These are phyloP conservation scores for Tribolium madens DNA, from an alignment of 1,140 invertebrate species.

Conservation along the genomic window DNA sequence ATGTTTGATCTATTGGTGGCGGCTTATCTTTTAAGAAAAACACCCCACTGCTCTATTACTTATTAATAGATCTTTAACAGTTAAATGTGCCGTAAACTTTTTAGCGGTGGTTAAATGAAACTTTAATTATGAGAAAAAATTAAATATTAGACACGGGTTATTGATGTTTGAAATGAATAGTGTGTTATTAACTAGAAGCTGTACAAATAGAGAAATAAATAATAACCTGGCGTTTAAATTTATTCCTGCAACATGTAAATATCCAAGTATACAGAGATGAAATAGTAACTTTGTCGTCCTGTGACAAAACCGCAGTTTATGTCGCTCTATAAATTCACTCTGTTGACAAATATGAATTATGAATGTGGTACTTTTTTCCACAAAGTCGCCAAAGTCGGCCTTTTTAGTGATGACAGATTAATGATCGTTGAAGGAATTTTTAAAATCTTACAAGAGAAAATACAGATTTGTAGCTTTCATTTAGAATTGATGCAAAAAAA, in stretches of 20 bases:
- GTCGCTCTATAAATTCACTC: background rate
- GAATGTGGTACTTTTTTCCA: background rate
- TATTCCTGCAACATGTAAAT: background rate
- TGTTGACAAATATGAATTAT: background rate
- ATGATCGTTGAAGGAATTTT: background rate
- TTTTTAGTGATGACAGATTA: background rate
- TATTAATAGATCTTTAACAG: background rate
- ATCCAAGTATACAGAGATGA: background rate
- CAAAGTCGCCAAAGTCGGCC: background rate
- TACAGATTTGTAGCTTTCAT: background rate
- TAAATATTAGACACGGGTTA: background rate
- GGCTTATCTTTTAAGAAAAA: background rate
- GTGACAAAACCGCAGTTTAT: background rate
- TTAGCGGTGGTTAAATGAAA: background rate
- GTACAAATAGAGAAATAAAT: background rate
- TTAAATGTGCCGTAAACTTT: background rate
- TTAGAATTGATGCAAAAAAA: too few species aligned
- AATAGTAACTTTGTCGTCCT: background rate
- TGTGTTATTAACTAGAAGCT: background rate
- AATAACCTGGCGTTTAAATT: background rate
- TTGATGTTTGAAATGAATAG: background rate
- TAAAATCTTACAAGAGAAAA: background rate
- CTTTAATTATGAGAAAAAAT: background rate
- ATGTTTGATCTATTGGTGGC: constrained; percentile 6
- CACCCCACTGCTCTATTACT: background rate